A percentile compares a stretch with the other conserved stretches of the same genome.
These are phyloP conservation scores for Mayetiola destructor DNA, from an alignment of 2,888 invertebrate species.

Conservation along the genomic window DNA sequence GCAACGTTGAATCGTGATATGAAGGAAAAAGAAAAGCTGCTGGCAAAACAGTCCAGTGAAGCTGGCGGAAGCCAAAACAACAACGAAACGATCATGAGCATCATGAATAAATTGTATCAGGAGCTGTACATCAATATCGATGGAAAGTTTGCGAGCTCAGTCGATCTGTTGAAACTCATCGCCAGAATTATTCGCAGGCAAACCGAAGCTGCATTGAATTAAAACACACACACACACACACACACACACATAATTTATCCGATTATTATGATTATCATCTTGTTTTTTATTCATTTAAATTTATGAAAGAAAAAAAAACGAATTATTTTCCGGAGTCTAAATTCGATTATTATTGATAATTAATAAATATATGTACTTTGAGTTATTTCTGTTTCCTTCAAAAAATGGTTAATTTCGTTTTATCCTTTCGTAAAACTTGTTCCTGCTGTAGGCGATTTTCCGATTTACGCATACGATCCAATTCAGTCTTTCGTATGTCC, in stretches of 20 bases:
- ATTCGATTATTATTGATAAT: background rate
- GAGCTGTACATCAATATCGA: slow-evolving; percentile 20
- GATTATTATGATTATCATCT: background rate
- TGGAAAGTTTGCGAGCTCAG: slow-evolving; percentile 17
- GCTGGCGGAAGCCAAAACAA: slow-evolving; percentile 19
- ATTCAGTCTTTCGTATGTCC: slow-evolving; percentile 44
- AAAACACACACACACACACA: no score
- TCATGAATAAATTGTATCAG: slow-evolving; percentile 26
- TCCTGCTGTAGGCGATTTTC: slow-evolving; percentile 52
- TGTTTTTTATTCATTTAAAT: background rate
- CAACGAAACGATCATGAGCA: slow-evolving; percentile 13
- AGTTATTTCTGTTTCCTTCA: slow-evolving; percentile 30
- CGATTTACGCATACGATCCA: slow-evolving; percentile 42
- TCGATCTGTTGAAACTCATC: slow-evolving; percentile 22
- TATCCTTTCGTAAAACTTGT: slow-evolving; percentile 54
- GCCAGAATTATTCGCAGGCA: slow-evolving; percentile 24
- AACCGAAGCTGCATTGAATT: slow-evolving; percentile 22
- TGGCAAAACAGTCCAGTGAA: background rate
- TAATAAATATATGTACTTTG: background rate
- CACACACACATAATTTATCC: no score
- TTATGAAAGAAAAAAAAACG: background rate
- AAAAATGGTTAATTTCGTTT: slow-evolving; percentile 63
- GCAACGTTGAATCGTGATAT: background rate
- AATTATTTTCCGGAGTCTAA: no score
- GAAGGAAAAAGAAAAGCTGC: background rate